phyloP scores from a whole-genome alignment of 53 echinoderm and acorn worm species.

The Holothuria scabra region DNA sequence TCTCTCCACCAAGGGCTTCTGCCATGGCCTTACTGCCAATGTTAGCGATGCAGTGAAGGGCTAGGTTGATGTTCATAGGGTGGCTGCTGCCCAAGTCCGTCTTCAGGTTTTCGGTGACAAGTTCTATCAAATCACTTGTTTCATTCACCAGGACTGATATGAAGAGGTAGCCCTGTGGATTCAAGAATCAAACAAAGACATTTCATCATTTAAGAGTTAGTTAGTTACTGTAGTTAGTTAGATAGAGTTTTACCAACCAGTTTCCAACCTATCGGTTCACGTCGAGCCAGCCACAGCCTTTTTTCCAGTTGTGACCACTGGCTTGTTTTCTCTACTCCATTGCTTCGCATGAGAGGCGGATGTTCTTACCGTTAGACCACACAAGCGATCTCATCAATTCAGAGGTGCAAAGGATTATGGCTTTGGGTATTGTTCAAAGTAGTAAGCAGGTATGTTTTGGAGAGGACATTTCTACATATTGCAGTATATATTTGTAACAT shows the following conservation, averaged over 20 bases:
- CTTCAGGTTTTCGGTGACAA: constrained; percentile 96
- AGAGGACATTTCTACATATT: no score
- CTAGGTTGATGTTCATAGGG: constrained; percentile 88
- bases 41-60: constrained; percentile 98
- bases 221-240: no score
- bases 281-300: no score
- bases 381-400: background rate
- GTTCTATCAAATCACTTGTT: constrained; percentile 83
- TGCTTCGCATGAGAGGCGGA: no score
- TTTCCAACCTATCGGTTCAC: no score
- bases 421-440: background rate
- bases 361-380: no score
- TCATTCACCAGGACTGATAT: constrained; percentile 95
- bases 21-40: constrained; percentile 99
- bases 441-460: background rate
- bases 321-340: no score
- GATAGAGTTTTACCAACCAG: no score
- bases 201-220: background rate
- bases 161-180: constrained; percentile 90
- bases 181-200: background rate
- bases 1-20: constrained; percentile 81
- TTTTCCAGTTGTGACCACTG: no score
- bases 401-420: background rate
- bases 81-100: constrained; percentile 79
- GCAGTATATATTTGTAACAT: no score